Conservation (phyloP, 1,140 invertebrate species). For the Octopus sinensis region DNA sequence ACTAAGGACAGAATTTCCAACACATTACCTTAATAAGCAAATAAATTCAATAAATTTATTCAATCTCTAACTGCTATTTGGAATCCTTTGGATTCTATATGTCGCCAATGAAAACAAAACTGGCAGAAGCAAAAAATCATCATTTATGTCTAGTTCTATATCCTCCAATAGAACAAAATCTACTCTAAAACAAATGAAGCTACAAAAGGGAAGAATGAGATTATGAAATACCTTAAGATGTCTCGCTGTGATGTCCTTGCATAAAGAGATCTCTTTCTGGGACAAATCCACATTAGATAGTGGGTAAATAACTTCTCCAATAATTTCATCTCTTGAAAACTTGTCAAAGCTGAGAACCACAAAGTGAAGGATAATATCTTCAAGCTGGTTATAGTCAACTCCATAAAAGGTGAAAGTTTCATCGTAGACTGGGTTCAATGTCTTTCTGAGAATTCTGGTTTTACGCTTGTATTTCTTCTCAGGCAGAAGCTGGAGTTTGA, state of each 20-base stretch:
- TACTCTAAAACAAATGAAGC: background rate
- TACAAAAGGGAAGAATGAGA: background rate
- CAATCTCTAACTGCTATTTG: too few relatives aligned
- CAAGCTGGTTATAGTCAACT: constrained; percentile 70
- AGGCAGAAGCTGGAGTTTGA: constrained; percentile 80
- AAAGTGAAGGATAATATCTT: constrained; percentile 71
- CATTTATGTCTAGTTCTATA: too few relatives aligned
- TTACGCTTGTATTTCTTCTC: constrained; percentile 84
- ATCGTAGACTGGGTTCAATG: constrained; percentile 81
- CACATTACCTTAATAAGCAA: too few relatives aligned
- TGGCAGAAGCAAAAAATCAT: too few relatives aligned
- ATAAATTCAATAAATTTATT: too few relatives aligned
- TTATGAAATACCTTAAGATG: constrained; percentile 48
- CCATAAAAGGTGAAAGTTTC: constrained; percentile 81
- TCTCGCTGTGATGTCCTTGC: constrained; percentile 48
- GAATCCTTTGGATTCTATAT: too few relatives aligned
- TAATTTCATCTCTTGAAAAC: constrained; percentile 83
- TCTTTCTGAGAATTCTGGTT: constrained; percentile 79
- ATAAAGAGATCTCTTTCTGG: constrained; percentile 42
- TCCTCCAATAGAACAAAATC: too few relatives aligned
- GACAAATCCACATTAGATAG: constrained; percentile 60
- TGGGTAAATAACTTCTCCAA: constrained; percentile 67
- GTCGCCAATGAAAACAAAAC: too few relatives aligned
- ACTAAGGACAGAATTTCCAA: too few relatives aligned
- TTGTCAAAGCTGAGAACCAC: constrained; percentile 87